Evolutionary conservation across 2,888 invertebrate species (phyloP).

Genomic region (Rugalucina vietnamica): DNA sequence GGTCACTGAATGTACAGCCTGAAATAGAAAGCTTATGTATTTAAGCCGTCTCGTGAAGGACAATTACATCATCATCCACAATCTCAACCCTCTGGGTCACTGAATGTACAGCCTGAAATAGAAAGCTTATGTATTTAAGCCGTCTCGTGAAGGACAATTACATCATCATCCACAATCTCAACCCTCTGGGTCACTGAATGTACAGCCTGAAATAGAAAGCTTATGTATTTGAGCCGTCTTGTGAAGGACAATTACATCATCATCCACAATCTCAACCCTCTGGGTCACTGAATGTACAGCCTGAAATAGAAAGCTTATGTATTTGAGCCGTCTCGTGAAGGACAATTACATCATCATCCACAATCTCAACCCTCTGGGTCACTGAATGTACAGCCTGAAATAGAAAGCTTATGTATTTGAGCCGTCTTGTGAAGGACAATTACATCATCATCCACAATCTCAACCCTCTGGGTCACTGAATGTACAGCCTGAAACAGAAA

Average conservation of each 20-base stretch:
- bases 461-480: conserved; percentile 92
- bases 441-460: conserved; percentile 90
- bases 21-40: conserved; percentile 10
- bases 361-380: conserved; percentile 90
- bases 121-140: neutral
- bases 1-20: conserved; percentile 93
- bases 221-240: too few relatives aligned
- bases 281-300: conserved; percentile 95
- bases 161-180: conserved; percentile 89
- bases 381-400: conserved; percentile 92
- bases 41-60: too few relatives aligned
- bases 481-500: conserved; percentile 88
- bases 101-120: conserved; percentile 90
- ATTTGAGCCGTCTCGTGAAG: too few relatives aligned
- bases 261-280: conserved; percentile 90
- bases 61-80: conserved; percentile 89
- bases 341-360: conserved; percentile 90
- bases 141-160: too few relatives aligned
- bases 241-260: too few relatives aligned
- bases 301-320: conserved; percentile 65
- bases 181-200: conserved; percentile 94
- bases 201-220: conserved; percentile 86
- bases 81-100: conserved; percentile 93
- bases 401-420: neutral
- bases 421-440: too few relatives aligned